These are phyloP conservation scores for Erinaceus europaeus DNA, from an alignment of 2,113 vertebrate genomes.

Conservation along the genomic window DNA sequence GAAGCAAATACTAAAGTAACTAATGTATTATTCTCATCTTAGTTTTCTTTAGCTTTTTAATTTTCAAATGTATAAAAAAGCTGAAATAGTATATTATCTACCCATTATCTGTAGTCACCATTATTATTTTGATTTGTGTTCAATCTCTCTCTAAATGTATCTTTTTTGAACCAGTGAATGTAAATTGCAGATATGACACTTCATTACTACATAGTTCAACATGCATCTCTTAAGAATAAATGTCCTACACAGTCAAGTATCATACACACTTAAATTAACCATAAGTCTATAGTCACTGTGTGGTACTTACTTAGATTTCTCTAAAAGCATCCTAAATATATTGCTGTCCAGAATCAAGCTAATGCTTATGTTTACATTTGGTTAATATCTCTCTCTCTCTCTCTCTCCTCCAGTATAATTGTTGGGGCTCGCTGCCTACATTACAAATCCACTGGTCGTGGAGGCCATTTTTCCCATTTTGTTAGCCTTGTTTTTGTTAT, in stretches of 20 bases:
- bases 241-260: background rate
- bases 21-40: background rate
- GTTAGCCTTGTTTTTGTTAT: too few species aligned
- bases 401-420: too few species aligned
- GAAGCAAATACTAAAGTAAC: background rate
- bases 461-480: too few species aligned
- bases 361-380: background rate
- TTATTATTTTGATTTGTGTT: background rate
- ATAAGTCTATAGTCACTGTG: background rate
- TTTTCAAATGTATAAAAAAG: slow-evolving; percentile 17
- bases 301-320: background rate
- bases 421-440: too few species aligned
- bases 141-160: background rate
- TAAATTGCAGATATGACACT: background rate
- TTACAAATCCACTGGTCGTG: too few species aligned
- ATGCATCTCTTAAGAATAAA: background rate
- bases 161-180: slow-evolving; percentile 14
- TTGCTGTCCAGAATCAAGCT: background rate
- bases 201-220: background rate
- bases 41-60: background rate
- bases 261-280: background rate
- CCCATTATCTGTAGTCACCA: background rate
- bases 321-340: background rate
- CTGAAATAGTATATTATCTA: background rate
- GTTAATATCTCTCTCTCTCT: background rate